Evolutionary conservation across 2,888 invertebrate species (phyloP).

Genomic region (Trimorus sp.): DNA sequence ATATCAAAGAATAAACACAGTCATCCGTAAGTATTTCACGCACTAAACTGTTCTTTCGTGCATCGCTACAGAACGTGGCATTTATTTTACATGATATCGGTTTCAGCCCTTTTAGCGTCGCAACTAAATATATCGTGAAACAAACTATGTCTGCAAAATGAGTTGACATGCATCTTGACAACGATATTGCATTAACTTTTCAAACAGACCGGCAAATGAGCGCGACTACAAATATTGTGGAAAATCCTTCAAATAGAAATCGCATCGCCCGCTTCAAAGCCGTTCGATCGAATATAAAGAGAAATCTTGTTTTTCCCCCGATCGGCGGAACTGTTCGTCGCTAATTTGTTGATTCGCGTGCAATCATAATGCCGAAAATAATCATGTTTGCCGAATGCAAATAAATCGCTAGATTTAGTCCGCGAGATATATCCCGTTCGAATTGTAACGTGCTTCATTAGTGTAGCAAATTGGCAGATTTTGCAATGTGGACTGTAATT

Average conservation of each 20-base stretch:
- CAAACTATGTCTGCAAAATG: conserved; percentile 36
- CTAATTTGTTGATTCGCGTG: no score
- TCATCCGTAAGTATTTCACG: conserved; percentile 49
- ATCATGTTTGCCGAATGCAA: not conserved
- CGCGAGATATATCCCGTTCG: no score
- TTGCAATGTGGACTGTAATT: conserved; percentile 7
- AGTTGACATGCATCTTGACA: conserved; percentile 22
- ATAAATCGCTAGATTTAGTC: not conserved
- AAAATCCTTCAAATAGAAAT: no score
- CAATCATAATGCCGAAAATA: no score
- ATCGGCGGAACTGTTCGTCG: no score
- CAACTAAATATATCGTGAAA: conserved; percentile 26
- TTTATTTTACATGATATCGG: conserved; percentile 54
- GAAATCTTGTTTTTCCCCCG: not conserved
- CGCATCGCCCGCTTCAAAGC: not conserved
- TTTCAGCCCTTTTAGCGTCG: conserved; percentile 43
- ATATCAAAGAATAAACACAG: conserved; percentile 51
- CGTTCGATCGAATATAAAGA: not conserved
- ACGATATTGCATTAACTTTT: conserved; percentile 45
- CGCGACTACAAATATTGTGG: not conserved
- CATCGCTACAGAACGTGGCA: conserved; percentile 42
- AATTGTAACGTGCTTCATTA: not conserved
- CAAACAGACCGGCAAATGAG: conserved; percentile 16
- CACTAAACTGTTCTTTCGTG: conserved; percentile 46
- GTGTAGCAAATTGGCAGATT: conserved; percentile 7